Evolutionary conservation across 2,797 vertebrate species (phyloP).

Genomic region (Neostethus bicornis): DNA sequence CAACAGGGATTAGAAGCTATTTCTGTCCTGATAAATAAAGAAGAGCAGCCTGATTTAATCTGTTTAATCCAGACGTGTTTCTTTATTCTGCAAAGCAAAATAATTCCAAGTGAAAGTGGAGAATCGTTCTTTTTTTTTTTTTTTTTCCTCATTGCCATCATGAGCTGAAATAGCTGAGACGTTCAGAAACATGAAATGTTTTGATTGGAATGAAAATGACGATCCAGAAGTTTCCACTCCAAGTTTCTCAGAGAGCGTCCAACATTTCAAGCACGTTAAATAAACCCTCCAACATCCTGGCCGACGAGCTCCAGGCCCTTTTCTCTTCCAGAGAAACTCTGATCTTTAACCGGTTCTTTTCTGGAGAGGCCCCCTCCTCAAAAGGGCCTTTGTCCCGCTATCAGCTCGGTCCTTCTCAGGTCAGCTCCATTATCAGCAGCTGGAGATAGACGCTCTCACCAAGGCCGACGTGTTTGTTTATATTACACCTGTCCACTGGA

Average conservation of each 20-base stretch:
- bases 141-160: no score
- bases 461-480: background rate
- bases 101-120: no score
- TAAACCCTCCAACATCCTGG: conserved; percentile 36
- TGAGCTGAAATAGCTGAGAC: no score
- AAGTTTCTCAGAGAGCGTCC: conserved; percentile 11
- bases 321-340: conserved; percentile 10
- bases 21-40: conserved; percentile 6
- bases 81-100: background rate
- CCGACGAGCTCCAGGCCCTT: conserved; percentile 16
- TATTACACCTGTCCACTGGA: background rate
- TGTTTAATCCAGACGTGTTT: background rate
- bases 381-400: conserved; percentile 64
- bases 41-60: background rate
- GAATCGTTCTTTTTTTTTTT: no score
- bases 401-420: conserved; percentile 52
- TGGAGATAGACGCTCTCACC: conserved; percentile 25
- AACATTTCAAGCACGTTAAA: conserved; percentile 22
- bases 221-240: conserved; percentile 6
- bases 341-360: conserved; percentile 25
- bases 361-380: conserved; percentile 22
- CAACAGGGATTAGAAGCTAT: conserved; percentile 13
- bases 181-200: conserved; percentile 14
- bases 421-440: conserved; percentile 40
- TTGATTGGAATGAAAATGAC: background rate